Evolutionary conservation across 1,140 invertebrate species (phyloP), one percentile per base, ranked within the genome.

Genomic region (Apis dorsata): DNA sequence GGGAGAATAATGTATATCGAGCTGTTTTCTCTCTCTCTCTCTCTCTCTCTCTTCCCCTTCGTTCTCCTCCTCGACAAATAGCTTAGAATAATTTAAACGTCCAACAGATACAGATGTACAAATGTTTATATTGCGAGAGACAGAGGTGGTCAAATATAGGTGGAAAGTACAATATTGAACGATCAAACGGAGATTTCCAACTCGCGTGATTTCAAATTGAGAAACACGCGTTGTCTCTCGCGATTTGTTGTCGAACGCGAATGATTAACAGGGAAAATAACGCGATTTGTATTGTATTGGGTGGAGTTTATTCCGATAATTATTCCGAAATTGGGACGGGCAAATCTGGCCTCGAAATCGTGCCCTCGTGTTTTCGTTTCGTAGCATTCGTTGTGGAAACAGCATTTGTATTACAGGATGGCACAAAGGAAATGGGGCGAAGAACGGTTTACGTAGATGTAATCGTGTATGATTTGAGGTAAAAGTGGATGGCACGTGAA

Each of bases 1-100:
- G n/a, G 17, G 11, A 51, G 12, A 44, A 17, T 11, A 28, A 13
- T 62, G n/a, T n/a, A 2, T 17, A 17, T 51, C 44, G 73, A 34
- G 34, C 70, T 49, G 34, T 69, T 51, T 15, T 15, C 34, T 21
- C 0, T 10, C 8, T 13, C 34, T 44, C 34, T 44, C 34, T 44
- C 34, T 44, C 34, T 44, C 4, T 44, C 34, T 44, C 34, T 7
- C 34, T 44, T 44, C 34, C 34, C 34, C 34, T 44, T 44, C 34
- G 34, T 44, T 44, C 34, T 44, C 34, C 34, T 57, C 65, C 55
- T 62, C 74, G 80, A 77, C 80, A 82, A 82, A 82, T 34, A 82
- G 73, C 80, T 82, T 70, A 70, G 74, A 82, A 82, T 82, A 82
- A 82, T 82, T 82, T 77, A 82, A 51, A 44, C 49, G 80, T 82